phyloP scores from a whole-genome alignment of 2,797 vertebrate genomes.

The Neostethus bicornis region DNA sequence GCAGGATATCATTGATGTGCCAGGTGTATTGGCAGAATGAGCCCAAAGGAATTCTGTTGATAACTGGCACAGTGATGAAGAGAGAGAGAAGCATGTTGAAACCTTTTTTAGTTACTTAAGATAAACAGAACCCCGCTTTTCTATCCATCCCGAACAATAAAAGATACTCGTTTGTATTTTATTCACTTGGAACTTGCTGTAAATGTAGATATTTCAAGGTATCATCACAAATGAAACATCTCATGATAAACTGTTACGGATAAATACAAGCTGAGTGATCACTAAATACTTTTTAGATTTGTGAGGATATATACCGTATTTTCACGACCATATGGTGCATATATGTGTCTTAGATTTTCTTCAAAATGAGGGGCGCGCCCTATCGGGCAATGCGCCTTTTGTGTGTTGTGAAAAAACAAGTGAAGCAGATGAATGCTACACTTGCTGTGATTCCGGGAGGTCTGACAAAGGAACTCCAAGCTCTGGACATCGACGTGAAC shows the following conservation, averaged over 20 bases:
- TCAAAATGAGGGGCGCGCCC: too few species aligned
- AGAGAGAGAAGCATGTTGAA: neutral
- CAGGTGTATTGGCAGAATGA: conserved; percentile 92
- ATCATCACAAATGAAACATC: neutral
- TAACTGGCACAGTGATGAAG: conserved; percentile 68
- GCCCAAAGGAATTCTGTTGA: conserved; percentile 85
- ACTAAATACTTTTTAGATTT: too few species aligned
- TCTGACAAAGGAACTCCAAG: too few species aligned
- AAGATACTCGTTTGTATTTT: neutral
- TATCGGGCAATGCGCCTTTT: too few species aligned
- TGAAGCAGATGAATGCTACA: too few species aligned
- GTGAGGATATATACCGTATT: too few species aligned
- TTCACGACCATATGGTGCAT: too few species aligned
- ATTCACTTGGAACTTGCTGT: too few species aligned
- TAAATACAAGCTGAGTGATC: neutral
- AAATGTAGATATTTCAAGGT: neutral
- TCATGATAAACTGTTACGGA: neutral
- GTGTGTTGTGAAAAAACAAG: too few species aligned
- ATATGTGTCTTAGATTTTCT: too few species aligned
- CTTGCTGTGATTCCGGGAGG: too few species aligned
- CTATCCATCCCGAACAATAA: neutral
- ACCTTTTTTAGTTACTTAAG: neutral
- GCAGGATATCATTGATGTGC: conserved; percentile 90
- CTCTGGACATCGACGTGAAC: too few species aligned
- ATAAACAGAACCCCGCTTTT: neutral